A percentile compares a stretch with the other conserved stretches of the same genome.
These are phyloP conservation scores for Lamellibrachia columna DNA, from an alignment of 2,888 invertebrate species.

Conservation along the genomic window DNA sequence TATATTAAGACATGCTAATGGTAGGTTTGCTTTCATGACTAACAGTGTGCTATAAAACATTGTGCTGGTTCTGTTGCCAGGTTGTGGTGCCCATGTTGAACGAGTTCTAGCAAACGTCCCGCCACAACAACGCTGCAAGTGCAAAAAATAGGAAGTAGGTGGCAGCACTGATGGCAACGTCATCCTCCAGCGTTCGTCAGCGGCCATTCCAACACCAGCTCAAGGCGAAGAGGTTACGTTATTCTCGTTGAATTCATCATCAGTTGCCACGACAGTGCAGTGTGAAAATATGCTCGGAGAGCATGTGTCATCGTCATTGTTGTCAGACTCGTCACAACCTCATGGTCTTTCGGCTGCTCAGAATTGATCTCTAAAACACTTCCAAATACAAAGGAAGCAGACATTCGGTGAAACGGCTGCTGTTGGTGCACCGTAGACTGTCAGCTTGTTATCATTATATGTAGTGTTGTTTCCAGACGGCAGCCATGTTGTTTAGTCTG, in stretches of 20 bases:
- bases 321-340: neutral
- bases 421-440: neutral
- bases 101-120: slow-evolving; percentile 8
- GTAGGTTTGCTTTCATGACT: neutral
- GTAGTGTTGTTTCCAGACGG: neutral
- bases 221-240: neutral
- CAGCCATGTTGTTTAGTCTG: neutral
- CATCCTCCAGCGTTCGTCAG: neutral
- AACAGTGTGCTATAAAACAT: neutral
- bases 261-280: neutral
- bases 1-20: neutral
- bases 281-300: neutral
- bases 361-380: neutral
- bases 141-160: neutral
- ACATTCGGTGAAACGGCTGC: neutral
- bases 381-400: neutral
- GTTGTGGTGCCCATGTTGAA: slow-evolving; percentile 18
- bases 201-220: neutral
- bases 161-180: neutral
- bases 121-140: slow-evolving; percentile 13
- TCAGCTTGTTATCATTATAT: neutral
- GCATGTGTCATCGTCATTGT: neutral
- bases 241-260: neutral
- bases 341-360: neutral
- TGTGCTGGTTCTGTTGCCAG: neutral